Evolutionary conservation across 2,113 vertebrate genomes (phyloP).

Genomic region (Crotalus horridus): DNA sequence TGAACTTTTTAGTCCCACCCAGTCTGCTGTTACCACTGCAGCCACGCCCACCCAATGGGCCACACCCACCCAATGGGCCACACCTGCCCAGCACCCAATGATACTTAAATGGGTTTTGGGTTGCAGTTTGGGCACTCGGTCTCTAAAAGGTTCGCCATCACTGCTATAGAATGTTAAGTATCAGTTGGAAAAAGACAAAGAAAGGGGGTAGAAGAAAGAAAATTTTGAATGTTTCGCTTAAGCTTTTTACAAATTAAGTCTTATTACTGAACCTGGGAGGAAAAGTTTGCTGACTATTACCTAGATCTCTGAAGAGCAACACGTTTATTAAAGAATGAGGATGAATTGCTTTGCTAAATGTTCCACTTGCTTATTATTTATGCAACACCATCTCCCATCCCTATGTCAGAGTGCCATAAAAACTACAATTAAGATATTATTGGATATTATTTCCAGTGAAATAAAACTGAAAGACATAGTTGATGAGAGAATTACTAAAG

Average conservation of each 20-base stretch:
- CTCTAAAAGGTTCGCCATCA: too few species aligned
- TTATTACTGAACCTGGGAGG: background rate
- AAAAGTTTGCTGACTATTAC: background rate
- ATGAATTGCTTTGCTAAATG: background rate
- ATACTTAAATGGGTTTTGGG: too few species aligned
- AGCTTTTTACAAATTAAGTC: background rate
- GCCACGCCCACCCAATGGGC: too few species aligned
- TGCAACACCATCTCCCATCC: background rate
- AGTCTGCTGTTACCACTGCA: too few species aligned
- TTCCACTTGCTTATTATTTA: background rate
- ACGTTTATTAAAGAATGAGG: background rate
- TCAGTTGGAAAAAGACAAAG: background rate
- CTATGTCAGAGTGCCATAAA: background rate
- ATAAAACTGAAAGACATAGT: background rate
- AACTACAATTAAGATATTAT: background rate
- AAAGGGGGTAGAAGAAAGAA: too few species aligned
- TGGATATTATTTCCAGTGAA: background rate
- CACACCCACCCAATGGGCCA: too few species aligned
- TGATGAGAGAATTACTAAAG: background rate
- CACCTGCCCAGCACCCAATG: too few species aligned
- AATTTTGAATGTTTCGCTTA: background rate
- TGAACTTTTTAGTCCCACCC: too few species aligned
- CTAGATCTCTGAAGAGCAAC: background rate
- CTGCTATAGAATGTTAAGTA: background rate
- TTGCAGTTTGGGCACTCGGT: too few species aligned